Conservation (phyloP, 2,888 invertebrate species). For the Trypoxylon attenuatum region DNA sequence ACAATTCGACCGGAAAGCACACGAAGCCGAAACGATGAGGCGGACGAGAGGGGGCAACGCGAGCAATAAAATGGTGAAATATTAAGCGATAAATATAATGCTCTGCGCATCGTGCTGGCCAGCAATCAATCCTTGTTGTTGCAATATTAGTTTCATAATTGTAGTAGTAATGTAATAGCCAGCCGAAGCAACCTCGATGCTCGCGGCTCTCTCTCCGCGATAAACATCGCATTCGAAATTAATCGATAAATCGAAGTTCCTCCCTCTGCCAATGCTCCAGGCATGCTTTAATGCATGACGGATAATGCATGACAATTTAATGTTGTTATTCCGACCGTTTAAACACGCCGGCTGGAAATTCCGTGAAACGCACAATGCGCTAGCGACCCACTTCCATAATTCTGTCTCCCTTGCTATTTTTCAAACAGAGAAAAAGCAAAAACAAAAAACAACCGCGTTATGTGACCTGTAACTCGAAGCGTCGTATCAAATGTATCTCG, state of each 20-base stretch:
- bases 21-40: too few species aligned
- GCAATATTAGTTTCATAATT: background rate
- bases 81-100: background rate
- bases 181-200: too few species aligned
- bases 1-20: too few species aligned
- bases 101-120: background rate
- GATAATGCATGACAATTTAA: background rate
- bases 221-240: conserved; percentile 17
- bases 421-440: too few species aligned
- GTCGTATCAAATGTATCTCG: too few species aligned
- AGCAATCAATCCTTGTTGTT: background rate
- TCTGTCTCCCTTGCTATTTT: too few species aligned
- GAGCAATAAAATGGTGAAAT: background rate
- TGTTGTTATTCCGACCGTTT: background rate
- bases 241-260: conserved; percentile 22
- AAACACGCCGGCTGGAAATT: too few species aligned
- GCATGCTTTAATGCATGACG: conserved; percentile 14
- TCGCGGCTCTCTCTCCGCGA: too few species aligned
- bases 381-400: too few species aligned
- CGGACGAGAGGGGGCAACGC: background rate
- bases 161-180: background rate
- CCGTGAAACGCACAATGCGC: too few species aligned
- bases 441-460: too few species aligned
- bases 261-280: conserved; percentile 14
- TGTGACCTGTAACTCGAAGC: too few species aligned